Base-by-base conservation (phyloP, 2,888 invertebrate genomes). In the Stenodera caucasica region DNA sequence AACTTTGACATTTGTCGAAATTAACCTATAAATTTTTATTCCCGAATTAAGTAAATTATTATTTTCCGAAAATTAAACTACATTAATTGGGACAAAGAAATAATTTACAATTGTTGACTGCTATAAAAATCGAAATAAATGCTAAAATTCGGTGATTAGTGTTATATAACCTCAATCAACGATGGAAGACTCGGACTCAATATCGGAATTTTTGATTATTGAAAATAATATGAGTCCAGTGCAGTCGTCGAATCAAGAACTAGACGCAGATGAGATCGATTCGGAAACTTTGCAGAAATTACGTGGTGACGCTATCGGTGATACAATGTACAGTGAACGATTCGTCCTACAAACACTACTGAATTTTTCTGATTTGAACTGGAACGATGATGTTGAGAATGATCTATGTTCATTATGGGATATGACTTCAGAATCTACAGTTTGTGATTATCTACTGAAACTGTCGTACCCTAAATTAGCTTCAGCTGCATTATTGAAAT, bases 341-440 rank as follows among this genome's bases (percentile, higher is more conserved):
- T 91, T 89, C 76, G 89, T 91, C 9, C 78, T 91, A 26, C 88
- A 86, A 77, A 86, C 88, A 15, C 75, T 91, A 15, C 78, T 91
- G 58, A 86, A 87, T 76, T 79, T 91, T 12, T 81, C 83, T 49
- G 84, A 87, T 55, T 82, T 85, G 67, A 80, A 86, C 49, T 84
- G 85, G 76, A 83, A 84, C 56, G 82, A 85, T 60, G 81, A 86
- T 0, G 81, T 91, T 52, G 92, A 93, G 81, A 85, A 85, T 23
- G 89, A 92, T 72, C 81, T 93, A 35, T 91, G 91, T 73, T 86
- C 87, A 6, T 77, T 94, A 0, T 94, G 94, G 94, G 92, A 94
- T 69, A 93, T 92, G 91, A 90, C 92, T 0, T 83, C 88, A 0
- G 90, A 93, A 68, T 84, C 85, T 66, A 92, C 91, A 73, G 89